A percentile compares a stretch with the other conserved stretches of the same genome.
phyloP scores from a whole-genome alignment of 2,888 invertebrate genomes.

The Synanthedon formicaeformis region DNA sequence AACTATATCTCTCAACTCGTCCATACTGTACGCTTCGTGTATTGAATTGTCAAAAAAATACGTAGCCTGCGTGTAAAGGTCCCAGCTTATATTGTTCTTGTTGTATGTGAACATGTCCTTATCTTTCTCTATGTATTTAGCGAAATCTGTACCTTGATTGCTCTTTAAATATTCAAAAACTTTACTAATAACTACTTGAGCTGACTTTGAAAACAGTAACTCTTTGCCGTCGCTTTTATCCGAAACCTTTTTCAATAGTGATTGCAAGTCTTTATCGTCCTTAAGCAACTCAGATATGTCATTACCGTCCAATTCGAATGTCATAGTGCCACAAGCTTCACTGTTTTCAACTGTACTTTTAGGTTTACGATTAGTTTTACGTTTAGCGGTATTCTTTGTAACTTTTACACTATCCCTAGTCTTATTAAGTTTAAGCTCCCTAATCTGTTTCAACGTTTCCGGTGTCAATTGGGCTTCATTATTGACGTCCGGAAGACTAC shows the following conservation, averaged over 20 bases:
- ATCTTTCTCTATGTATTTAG: constrained; percentile 41
- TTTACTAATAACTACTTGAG: constrained; percentile 54
- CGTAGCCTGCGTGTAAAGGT: constrained; percentile 44
- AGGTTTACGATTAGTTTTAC: constrained; percentile 44
- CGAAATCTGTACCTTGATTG: constrained; percentile 41
- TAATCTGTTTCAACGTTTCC: constrained; percentile 58
- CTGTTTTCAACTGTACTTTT: constrained; percentile 39
- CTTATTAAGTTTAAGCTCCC: constrained; percentile 52
- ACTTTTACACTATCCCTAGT: constrained; percentile 52
- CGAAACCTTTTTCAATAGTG: constrained; percentile 32
- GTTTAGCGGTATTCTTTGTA: constrained; percentile 55
- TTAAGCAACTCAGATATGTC: constrained; percentile 40
- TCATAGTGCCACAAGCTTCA: constrained; percentile 34
- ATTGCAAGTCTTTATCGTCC: constrained; percentile 44
- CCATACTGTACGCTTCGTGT: constrained; percentile 49
- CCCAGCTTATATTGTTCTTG: constrained; percentile 31
- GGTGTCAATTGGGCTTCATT: constrained; percentile 55
- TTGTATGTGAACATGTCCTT: constrained; percentile 33
- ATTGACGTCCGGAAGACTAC: constrained; percentile 43
- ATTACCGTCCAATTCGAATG: constrained; percentile 47
- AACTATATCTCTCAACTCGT: constrained; percentile 40
- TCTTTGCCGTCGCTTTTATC: constrained; percentile 49
- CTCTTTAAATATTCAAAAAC: constrained; percentile 52
- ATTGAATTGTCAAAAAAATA: constrained; percentile 48
- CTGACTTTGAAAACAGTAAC: constrained; percentile 44